Evolutionary conservation across 2,888 invertebrate species (phyloP), one percentile per base, ranked within the genome.

Genomic region (Lasioglossum villosulum): DNA sequence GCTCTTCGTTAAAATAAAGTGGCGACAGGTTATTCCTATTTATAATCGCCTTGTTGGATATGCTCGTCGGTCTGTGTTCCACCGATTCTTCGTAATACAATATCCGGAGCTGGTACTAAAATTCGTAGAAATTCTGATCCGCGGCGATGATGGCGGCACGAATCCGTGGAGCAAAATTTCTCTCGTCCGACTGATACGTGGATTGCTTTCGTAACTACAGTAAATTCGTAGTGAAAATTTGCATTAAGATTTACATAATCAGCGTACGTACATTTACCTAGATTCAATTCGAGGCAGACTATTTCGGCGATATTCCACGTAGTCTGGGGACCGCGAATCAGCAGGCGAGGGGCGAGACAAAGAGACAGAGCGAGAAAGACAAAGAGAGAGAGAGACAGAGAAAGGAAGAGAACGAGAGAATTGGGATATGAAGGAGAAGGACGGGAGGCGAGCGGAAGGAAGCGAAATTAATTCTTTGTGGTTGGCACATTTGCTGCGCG

Each of bases 381-480:
- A 23, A 48, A 23, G 4, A 4, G 6, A 5, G 14, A 8, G 42
- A 1, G 52, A 16, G 42, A 4, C 42, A 23, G 42, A 4, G 66
- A 34, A 34, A 66, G 4, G 3, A 16, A 66, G 66, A 23, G 66
- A 19, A 16, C 3, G 68, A 23, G 34, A 63, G 63, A 63, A 63
- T 30, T 63, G 1, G 34, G 23, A 68, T 63, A 63, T 3, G 68
- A 12, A 4, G 68, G 23, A 4, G 68, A 23, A 23, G 74, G 8
- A n/a, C 12, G 63, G 66, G 34, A 1, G 27, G 23, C 5, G 45
- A 42, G 45, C 4, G 86, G 78, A 79, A 68, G 88, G 75, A 86
- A 84, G 85, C 74, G 80, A 86, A 90, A 91, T 88, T 92, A 92
- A 93, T 93, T 93, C 92, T 89, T 91, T 87, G 90, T 80, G 88